Conservation (phyloP, 2,797 vertebrate genomes). For the Oreonectes daqikongensis region DNA sequence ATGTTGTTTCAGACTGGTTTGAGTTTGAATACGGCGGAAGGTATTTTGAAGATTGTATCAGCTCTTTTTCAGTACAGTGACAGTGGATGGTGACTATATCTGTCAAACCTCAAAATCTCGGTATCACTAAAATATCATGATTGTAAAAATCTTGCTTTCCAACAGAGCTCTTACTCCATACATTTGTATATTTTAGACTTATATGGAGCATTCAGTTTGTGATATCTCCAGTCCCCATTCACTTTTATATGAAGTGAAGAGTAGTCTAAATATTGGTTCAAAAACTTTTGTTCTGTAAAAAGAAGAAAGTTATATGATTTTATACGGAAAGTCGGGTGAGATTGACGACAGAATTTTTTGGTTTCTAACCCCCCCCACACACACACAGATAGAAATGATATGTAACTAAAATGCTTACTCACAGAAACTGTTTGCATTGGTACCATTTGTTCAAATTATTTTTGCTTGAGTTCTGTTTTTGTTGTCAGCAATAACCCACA, state of each 20-base stretch:
- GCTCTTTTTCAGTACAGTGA: neutral
- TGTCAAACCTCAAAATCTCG: neutral
- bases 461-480: conserved; percentile 9
- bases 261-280: neutral
- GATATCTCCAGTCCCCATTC: neutral
- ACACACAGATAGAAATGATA: neutral
- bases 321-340: neutral
- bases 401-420: neutral
- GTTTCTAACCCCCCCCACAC: too few species aligned
- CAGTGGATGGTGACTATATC: neutral
- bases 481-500: conserved; percentile 20
- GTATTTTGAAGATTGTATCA: too few species aligned
- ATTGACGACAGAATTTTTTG: too few species aligned
- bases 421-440: conserved; percentile 12
- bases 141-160: neutral
- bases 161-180: neutral
- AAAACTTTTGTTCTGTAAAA: neutral
- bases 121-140: neutral
- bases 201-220: neutral
- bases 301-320: neutral
- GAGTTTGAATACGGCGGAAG: too few species aligned
- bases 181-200: neutral
- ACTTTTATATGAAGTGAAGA: neutral
- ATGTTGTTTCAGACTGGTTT: neutral
- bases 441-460: neutral